phyloP scores from a whole-genome alignment of 2,888 invertebrate species.

The Drosophila yooni region DNA sequence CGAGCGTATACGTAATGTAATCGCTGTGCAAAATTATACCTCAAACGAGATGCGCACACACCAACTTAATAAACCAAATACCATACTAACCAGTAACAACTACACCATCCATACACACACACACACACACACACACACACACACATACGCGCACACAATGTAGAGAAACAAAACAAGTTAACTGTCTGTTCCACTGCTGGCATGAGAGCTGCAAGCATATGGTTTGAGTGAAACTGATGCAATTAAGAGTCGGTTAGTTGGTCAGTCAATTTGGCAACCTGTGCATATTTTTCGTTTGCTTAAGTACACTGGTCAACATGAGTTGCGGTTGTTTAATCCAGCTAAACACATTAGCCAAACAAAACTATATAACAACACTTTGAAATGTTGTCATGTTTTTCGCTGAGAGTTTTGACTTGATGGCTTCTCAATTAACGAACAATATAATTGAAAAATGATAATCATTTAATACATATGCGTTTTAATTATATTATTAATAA shows the following conservation, averaged over 20 bases:
- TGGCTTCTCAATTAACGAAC: background rate
- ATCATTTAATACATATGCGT: background rate
- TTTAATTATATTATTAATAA: background rate
- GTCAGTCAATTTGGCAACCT: slow-evolving; percentile 54
- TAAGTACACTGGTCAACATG: slow-evolving; percentile 35
- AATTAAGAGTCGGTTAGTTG: slow-evolving; percentile 29
- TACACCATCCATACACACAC: slow-evolving; percentile 18
- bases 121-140: slow-evolving; percentile 1
- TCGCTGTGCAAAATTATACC: slow-evolving; percentile 65
- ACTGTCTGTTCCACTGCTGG: slow-evolving; percentile 19
- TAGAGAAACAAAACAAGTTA: slow-evolving; percentile 3
- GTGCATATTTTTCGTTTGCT: slow-evolving; percentile 38
- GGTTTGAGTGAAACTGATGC: background rate
- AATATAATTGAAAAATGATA: background rate
- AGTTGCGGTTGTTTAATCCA: background rate
- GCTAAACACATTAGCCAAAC: background rate
- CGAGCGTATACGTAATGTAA: slow-evolving; percentile 68
- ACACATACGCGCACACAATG: slow-evolving; percentile 1
- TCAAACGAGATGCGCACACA: slow-evolving; percentile 46
- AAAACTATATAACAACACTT: background rate
- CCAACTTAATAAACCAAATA: slow-evolving; percentile 67
- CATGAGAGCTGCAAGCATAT: background rate
- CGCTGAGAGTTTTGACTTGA: background rate
- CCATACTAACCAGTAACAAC: slow-evolving; percentile 37
- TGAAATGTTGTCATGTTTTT: background rate